These are phyloP conservation scores for Endomychus coccineus DNA, from an alignment of 2,888 invertebrate species.

Conservation along the genomic window DNA sequence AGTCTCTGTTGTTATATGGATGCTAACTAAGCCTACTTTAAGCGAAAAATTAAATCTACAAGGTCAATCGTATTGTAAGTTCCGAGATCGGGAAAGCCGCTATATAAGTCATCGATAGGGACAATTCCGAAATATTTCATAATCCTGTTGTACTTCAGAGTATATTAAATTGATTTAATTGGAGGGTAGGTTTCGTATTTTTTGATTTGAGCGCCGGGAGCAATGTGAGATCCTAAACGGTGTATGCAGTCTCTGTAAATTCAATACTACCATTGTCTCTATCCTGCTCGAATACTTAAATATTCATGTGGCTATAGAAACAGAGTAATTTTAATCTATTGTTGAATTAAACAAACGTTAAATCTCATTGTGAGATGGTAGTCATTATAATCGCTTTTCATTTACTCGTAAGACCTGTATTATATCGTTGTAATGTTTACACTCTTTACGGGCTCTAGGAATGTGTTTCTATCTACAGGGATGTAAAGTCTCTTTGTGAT, in stretches of 20 bases:
- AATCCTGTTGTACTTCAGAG: too few relatives aligned
- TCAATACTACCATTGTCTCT: conserved; percentile 42
- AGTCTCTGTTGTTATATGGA: too few relatives aligned
- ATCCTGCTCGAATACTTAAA: conserved; percentile 41
- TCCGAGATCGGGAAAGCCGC: too few relatives aligned
- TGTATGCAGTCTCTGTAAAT: conserved; percentile 35
- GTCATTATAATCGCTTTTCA: conserved; percentile 46
- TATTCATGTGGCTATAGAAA: conserved; percentile 44
- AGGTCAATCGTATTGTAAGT: too few relatives aligned
- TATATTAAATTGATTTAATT: conserved; percentile 10
- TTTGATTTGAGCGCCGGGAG: conserved; percentile 18
- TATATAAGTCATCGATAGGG: too few relatives aligned
- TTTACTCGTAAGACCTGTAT: conserved; percentile 40
- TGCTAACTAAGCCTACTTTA: too few relatives aligned
- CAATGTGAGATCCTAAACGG: conserved; percentile 25
- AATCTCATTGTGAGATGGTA: conserved; percentile 42
- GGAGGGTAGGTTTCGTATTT: conserved; percentile 9
- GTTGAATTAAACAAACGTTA: conserved; percentile 44
- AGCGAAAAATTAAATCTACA: too few relatives aligned
- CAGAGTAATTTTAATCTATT: conserved; percentile 46
- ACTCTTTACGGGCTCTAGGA: conserved; percentile 4
- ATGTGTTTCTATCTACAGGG: background rate
- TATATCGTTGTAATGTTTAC: conserved; percentile 13
- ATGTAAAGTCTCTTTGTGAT: background rate
- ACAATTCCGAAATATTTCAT: too few relatives aligned